Evolutionary conservation across 2,888 invertebrate genomes (phyloP).

Genomic region (Cheilosia scutellata): DNA sequence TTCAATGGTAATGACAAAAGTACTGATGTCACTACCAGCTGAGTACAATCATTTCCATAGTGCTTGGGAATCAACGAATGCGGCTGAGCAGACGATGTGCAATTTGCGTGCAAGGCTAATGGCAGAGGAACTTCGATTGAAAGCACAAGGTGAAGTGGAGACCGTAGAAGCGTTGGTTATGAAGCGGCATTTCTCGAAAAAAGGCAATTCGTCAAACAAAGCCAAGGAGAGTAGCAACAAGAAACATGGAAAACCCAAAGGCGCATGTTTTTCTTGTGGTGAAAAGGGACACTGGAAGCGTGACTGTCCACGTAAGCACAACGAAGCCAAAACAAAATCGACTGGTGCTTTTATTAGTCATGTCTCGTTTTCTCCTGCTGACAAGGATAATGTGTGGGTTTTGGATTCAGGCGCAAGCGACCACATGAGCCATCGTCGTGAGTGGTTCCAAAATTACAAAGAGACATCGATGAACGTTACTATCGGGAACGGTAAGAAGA

Average conservation of each 20-base stretch:
- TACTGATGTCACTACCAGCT: constrained; percentile 74
- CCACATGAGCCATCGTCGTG: constrained; percentile 59
- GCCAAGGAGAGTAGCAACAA: not conserved
- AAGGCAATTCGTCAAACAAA: not conserved
- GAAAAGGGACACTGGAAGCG: constrained; percentile 27
- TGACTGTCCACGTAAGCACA: not conserved
- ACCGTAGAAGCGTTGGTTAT: constrained; percentile 7
- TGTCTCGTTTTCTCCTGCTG: not conserved
- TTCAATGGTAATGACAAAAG: constrained; percentile 76
- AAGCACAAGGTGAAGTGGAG: constrained; percentile 11
- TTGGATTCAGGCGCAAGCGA: constrained; percentile 58
- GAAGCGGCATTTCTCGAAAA: not conserved
- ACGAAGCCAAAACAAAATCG: too few relatives aligned
- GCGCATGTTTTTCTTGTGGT: constrained; percentile 21
- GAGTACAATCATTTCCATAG: constrained; percentile 80
- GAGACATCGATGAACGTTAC: constrained; percentile 16
- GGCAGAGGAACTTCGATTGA: constrained; percentile 34
- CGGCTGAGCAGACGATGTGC: constrained; percentile 4
- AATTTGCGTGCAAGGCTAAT: constrained; percentile 19
- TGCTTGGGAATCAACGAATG: constrained; percentile 77
- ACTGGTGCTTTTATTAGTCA: constrained; percentile 4
- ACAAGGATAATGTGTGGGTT: constrained; percentile 3
- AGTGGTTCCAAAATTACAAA: constrained; percentile 43
- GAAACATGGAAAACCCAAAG: constrained; percentile 11
- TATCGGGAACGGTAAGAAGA: constrained; percentile 44